Evolutionary conservation across 2,888 invertebrate species (phyloP).

Genomic region (Dryomyza anilis): DNA sequence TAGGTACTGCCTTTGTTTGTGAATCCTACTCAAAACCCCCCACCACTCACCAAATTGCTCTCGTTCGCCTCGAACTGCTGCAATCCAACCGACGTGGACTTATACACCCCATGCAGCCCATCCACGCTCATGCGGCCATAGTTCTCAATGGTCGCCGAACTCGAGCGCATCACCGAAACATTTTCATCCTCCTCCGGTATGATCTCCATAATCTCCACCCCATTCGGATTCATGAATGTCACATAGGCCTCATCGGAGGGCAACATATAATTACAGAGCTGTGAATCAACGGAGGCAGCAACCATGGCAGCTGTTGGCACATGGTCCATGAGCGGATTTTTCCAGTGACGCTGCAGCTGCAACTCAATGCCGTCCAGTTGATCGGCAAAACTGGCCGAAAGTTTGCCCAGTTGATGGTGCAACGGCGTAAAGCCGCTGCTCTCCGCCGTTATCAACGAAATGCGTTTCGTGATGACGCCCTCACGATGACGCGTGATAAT

Average conservation of each 20-base stretch:
- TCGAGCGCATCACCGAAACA: slow-evolving; percentile 56
- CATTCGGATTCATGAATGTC: slow-evolving; percentile 58
- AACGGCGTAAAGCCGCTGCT: slow-evolving; percentile 46
- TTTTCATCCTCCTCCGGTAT: slow-evolving; percentile 61
- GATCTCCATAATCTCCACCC: slow-evolving; percentile 61
- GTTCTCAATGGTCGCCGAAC: slow-evolving; percentile 56
- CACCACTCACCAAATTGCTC: slow-evolving; percentile 38
- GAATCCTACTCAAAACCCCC: neutral
- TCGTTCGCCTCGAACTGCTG: slow-evolving; percentile 20
- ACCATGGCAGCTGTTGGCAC: slow-evolving; percentile 38
- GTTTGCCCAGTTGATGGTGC: slow-evolving; percentile 49
- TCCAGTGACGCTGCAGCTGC: slow-evolving; percentile 49
- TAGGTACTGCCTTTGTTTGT: no score
- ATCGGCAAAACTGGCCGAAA: slow-evolving; percentile 50
- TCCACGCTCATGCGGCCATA: slow-evolving; percentile 44
- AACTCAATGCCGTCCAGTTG: slow-evolving; percentile 58
- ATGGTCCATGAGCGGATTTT: slow-evolving; percentile 49
- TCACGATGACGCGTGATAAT: slow-evolving; percentile 58
- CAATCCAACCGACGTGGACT: slow-evolving; percentile 45
- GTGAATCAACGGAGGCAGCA: slow-evolving; percentile 48
- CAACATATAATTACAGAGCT: slow-evolving; percentile 55
- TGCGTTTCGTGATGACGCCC: slow-evolving; percentile 54
- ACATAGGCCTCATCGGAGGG: slow-evolving; percentile 56
- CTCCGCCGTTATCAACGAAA: slow-evolving; percentile 56
- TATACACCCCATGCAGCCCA: slow-evolving; percentile 46